Conservation (phyloP, 2,113 vertebrate genomes). For the Neotragus pygmaeus region DNA sequence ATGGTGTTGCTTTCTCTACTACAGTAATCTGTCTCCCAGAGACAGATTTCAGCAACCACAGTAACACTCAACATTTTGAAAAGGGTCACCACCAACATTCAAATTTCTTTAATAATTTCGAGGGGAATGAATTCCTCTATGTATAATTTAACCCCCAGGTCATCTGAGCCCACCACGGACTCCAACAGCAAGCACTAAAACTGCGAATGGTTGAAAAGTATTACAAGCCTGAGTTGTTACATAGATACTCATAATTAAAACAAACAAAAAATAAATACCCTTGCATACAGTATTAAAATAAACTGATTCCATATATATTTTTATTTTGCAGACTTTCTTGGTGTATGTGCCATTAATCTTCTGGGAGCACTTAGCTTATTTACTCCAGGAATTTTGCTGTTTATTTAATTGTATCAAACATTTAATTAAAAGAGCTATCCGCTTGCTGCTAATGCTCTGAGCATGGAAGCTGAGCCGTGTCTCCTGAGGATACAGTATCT, state of each 20-base stretch:
- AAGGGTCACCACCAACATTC: background rate
- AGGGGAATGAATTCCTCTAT: background rate
- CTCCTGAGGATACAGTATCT: background rate
- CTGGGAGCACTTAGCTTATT: slow-evolving; percentile 38
- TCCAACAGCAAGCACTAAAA: background rate
- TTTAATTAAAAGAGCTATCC: slow-evolving; percentile 60
- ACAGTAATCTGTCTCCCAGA: background rate
- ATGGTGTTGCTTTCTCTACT: background rate
- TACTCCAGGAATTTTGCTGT: slow-evolving; percentile 38
- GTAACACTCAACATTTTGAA: background rate
- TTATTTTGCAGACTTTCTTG: slow-evolving; percentile 8
- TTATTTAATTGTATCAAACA: slow-evolving; percentile 47
- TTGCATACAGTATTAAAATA: background rate
- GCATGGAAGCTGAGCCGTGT: background rate
- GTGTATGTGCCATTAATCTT: slow-evolving; percentile 22
- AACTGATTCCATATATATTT: slow-evolving; percentile 35
- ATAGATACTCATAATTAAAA: background rate
- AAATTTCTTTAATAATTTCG: background rate
- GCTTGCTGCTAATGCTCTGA: background rate
- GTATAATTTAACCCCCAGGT: background rate
- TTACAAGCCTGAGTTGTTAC: background rate
- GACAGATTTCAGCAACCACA: background rate
- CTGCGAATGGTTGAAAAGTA: background rate
- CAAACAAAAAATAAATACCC: background rate
- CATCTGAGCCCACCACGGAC: background rate